These are phyloP conservation scores for Caenorhabditis sp. DNA, from an alignment of 2,888 invertebrate species.

Conservation along the genomic window DNA sequence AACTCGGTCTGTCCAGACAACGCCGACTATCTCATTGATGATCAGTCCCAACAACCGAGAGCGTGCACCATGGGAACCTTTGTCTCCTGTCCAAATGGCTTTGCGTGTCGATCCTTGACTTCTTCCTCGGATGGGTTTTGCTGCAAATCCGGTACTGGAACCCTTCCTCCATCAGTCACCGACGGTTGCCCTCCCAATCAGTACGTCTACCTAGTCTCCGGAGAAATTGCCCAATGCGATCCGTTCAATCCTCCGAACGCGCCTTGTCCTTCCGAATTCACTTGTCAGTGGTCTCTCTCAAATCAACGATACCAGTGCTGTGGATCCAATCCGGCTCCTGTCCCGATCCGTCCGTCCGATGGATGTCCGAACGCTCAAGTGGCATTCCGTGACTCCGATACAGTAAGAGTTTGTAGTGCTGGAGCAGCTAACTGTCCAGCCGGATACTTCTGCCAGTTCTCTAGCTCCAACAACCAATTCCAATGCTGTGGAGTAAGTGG, in stretches of 20 bases:
- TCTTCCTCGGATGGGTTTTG: constrained; percentile 66
- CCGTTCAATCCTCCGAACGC: constrained; percentile 77
- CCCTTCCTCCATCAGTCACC: constrained; percentile 54
- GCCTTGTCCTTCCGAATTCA: constrained; percentile 70
- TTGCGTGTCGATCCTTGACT: constrained; percentile 56
- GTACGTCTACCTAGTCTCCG: constrained; percentile 58
- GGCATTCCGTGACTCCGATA: constrained; percentile 63
- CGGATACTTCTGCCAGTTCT: constrained; percentile 72
- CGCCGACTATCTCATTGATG: constrained; percentile 65
- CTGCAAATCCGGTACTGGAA: constrained; percentile 54
- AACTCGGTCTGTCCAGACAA: constrained; percentile 67
- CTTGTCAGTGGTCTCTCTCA: constrained; percentile 67
- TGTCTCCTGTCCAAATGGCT: constrained; percentile 67
- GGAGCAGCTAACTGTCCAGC: constrained; percentile 67
- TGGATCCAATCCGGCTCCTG: constrained; percentile 63
- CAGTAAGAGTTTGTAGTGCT: constrained; percentile 67
- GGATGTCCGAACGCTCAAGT: constrained; percentile 70
- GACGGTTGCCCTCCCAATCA: constrained; percentile 68
- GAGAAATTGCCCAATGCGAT: constrained; percentile 65
- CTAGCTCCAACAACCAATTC: constrained; percentile 64
- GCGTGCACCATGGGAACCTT: constrained; percentile 68
- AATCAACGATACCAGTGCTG: constrained; percentile 68
- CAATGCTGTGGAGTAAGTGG: constrained; percentile 71
- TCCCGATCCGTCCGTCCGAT: constrained; percentile 55
- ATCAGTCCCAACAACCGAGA: constrained; percentile 64